A percentile compares a stretch with the other conserved stretches of the same genome.
These are phyloP conservation scores for Margaritifera margaritifera DNA, from an alignment of 2,888 invertebrate species.

Conservation along the genomic window DNA sequence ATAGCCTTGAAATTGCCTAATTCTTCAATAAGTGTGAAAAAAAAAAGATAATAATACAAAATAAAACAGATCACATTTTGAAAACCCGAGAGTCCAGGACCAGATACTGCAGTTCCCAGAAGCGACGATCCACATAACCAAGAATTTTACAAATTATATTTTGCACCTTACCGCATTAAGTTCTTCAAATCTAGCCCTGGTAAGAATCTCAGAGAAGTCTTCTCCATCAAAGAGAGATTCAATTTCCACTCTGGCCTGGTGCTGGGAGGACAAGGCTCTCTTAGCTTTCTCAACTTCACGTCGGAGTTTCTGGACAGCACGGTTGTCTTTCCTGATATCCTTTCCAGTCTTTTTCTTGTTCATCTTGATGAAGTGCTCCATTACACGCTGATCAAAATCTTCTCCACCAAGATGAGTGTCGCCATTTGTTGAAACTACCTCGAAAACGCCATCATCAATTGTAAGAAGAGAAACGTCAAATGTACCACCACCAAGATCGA, in stretches of 20 bases:
- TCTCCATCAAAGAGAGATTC: conserved; percentile 98
- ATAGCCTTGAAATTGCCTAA: too few species aligned
- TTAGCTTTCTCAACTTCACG: conserved; percentile 98
- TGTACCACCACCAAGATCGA: conserved; percentile 99
- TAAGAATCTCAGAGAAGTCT: conserved; percentile 97
- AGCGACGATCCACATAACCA: background rate
- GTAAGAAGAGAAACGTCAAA: conserved; percentile 98
- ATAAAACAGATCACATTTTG: too few species aligned
- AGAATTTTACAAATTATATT: background rate
- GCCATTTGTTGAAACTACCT: conserved; percentile 88
- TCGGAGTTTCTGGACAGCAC: conserved; percentile 95
- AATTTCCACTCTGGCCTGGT: conserved; percentile 98
- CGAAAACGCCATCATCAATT: conserved; percentile 98
- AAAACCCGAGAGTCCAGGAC: too few species aligned
- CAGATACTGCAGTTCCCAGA: background rate
- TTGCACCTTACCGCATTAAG: conserved; percentile 85
- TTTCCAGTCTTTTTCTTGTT: conserved; percentile 99
- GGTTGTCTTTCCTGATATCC: conserved; percentile 92
- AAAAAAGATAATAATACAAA: too few species aligned
- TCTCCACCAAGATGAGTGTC: conserved; percentile 99
- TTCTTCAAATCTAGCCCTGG: conserved; percentile 98
- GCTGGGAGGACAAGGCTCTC: conserved; percentile 92
- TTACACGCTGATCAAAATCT: conserved; percentile 98
- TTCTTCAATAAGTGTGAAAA: too few species aligned
- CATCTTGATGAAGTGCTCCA: conserved; percentile 98